These are phyloP conservation scores for Aricia agestis DNA, from an alignment of 1,140 invertebrate species.

Conservation along the genomic window DNA sequence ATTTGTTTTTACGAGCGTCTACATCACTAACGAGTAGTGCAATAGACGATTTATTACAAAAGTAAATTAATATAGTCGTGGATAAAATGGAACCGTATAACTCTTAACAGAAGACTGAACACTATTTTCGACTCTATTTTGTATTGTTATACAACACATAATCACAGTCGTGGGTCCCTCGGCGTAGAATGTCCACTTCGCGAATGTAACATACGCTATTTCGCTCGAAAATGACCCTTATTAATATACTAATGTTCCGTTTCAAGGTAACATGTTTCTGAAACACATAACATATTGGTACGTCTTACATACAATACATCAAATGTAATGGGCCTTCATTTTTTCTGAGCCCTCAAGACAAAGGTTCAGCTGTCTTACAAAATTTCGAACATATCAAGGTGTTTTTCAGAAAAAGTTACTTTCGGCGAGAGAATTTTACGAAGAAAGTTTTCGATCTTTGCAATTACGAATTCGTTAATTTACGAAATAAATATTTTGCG, in stretches of 20 bases:
- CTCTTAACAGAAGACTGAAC: constrained; percentile 73
- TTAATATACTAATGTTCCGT: neutral
- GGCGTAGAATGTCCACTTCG: neutral
- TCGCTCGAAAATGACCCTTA: constrained; percentile 28
- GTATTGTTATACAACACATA: constrained; percentile 69
- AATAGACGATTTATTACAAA: constrained; percentile 16
- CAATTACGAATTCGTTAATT: neutral
- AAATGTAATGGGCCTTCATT: too few species aligned
- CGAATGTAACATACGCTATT: constrained; percentile 29
- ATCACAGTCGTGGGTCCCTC: constrained; percentile 43
- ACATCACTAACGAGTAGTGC: constrained; percentile 16
- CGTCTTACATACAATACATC: too few species aligned
- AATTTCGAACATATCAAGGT: too few species aligned
- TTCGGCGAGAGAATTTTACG: too few species aligned
- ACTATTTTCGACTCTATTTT: constrained; percentile 75
- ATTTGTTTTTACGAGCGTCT: constrained; percentile 6
- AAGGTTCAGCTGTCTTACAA: too few species aligned
- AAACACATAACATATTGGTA: too few species aligned
- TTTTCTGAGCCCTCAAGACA: too few species aligned
- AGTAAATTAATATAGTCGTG: constrained; percentile 38
- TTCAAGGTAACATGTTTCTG: neutral
- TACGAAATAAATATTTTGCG: neutral
- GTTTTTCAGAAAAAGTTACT: too few species aligned
- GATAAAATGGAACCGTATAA: constrained; percentile 52
- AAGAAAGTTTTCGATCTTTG: neutral